A percentile compares a stretch with the other conserved stretches of the same genome.
Conservation (phyloP, 2,113 vertebrate genomes). For the Mormyrus lacerda region DNA sequence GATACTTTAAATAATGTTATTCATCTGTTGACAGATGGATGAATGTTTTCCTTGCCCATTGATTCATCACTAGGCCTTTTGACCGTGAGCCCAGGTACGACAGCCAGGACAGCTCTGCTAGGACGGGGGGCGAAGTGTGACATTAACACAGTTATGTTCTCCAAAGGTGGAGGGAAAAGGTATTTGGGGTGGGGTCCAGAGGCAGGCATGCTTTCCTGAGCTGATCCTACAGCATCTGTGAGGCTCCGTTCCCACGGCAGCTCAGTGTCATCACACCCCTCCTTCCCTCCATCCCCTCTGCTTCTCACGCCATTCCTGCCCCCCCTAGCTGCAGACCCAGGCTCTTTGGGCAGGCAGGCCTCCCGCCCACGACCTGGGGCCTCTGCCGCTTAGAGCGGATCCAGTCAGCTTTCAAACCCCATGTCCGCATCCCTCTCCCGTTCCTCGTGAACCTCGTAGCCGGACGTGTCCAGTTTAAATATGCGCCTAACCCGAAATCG, state of each 20-base stretch:
- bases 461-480: neutral
- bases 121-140: neutral
- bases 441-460: neutral
- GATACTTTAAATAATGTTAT: neutral
- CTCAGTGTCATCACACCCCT: constrained; percentile 35
- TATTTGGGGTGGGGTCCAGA: neutral
- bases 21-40: neutral
- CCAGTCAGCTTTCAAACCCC: neutral
- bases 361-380: neutral
- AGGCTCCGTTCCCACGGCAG: constrained; percentile 16
- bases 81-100: neutral
- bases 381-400: neutral
- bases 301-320: neutral
- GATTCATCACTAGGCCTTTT: neutral
- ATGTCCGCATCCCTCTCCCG: neutral
- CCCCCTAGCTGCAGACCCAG: neutral
- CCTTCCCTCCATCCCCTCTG: constrained; percentile 21
- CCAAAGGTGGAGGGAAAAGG: neutral
- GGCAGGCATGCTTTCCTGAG: constrained; percentile 34
- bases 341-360: neutral
- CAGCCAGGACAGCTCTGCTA: neutral
- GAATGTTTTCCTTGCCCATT: neutral
- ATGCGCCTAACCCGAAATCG: neutral
- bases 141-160: constrained; percentile 1
- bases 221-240: constrained; percentile 36